These are phyloP conservation scores for Pyxicephalus adspersus DNA, from an alignment of 2,113 vertebrate genomes.

Conservation along the genomic window DNA sequence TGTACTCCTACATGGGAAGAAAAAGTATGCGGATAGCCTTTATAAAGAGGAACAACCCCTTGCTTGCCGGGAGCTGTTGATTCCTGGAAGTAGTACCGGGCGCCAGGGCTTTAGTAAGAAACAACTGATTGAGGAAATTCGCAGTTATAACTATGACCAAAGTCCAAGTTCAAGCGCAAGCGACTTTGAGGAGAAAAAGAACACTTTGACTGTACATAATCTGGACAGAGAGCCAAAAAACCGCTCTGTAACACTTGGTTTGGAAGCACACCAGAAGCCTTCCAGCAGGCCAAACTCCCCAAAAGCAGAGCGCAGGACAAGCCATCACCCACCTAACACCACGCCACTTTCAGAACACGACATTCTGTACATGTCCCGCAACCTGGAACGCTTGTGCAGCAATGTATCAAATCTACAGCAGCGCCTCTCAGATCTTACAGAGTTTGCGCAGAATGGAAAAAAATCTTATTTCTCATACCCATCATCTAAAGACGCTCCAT, in stretches of 20 bases:
- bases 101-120: slow-evolving; percentile 72
- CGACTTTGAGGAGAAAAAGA: slow-evolving; percentile 75
- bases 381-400: slow-evolving; percentile 79
- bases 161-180: slow-evolving; percentile 74
- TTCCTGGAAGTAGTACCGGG: slow-evolving; percentile 71
- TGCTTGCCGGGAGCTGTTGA: slow-evolving; percentile 75
- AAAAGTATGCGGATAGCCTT: slow-evolving; percentile 75
- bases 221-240: slow-evolving; percentile 69
- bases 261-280: slow-evolving; percentile 68
- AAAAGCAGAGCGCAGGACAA: slow-evolving; percentile 59
- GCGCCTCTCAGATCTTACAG: slow-evolving; percentile 78
- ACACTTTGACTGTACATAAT: slow-evolving; percentile 69
- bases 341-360: background rate
- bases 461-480: slow-evolving; percentile 76
- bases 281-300: slow-evolving; percentile 70
- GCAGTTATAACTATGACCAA: slow-evolving; percentile 69
- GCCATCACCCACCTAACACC: background rate
- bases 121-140: slow-evolving; percentile 84
- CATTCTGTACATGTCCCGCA: slow-evolving; percentile 69
- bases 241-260: slow-evolving; percentile 62
- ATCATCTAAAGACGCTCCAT: slow-evolving; percentile 76
- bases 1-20: slow-evolving; percentile 69
- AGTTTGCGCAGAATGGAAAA: slow-evolving; percentile 77
- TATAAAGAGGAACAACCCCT: slow-evolving; percentile 63
- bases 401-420: slow-evolving; percentile 81